Evolutionary conservation across 2,113 vertebrate species (phyloP), one percentile per base, ranked within the genome.

Genomic region (Atractosteus spatula): DNA sequence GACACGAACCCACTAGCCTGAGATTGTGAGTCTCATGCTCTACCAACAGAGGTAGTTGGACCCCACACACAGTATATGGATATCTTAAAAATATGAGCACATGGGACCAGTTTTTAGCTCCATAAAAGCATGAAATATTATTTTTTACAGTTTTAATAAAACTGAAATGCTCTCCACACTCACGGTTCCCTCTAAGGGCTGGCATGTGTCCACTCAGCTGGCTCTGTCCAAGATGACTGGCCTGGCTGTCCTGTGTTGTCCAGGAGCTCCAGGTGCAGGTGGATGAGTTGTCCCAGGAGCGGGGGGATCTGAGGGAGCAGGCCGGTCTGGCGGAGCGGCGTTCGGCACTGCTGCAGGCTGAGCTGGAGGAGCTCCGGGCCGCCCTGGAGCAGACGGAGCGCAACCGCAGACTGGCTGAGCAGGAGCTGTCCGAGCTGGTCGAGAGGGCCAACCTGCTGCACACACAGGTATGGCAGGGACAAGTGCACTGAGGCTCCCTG

Each of bases 381-480:
- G 85, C 85, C 0, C 85, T 96, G 86, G 95, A 96, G 78, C 96
- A 98, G 88, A 92, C 91, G 0, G 95, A 97, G 8, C 91, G 94
- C 6, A 87, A 92, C 74, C 91, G 94, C 76, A 93, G 96, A 78
- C 88, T 97, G 76, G 95, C 95, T 0, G 96, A 98, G 74, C 96
- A 96, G 55, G 96, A 99, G 81, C 87, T 98, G 81, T 80, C 95
- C 8, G 95, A 98, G 77, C 86, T 89, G 78, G 94, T 87, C 0
- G 95, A 97, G 80, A 93, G 96, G 61, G 94, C 95, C 81, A 96
- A 94, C 76, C 89, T 98, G 56, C 82, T 98, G 68, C 96, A 98
- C 62, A 91, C 97, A 0, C 96, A 98, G 94, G 96, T 90, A 71
- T 45, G 45, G 8, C 10, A 51, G 47, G 8, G 47, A 51, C 8